phyloP scores from a whole-genome alignment of 2,113 vertebrate genomes.

The Peromyscus maniculatus region DNA sequence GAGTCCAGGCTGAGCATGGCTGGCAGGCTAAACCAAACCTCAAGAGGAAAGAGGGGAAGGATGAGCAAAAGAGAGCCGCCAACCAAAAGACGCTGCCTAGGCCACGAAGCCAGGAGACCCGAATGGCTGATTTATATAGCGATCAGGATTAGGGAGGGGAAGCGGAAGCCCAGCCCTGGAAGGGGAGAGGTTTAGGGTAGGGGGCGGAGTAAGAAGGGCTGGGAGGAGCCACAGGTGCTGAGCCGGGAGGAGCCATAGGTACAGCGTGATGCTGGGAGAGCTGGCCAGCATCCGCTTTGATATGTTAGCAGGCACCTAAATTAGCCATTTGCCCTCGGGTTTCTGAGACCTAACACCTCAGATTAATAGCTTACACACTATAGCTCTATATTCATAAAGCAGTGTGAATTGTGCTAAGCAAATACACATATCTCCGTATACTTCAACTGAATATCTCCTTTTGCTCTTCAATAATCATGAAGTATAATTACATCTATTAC shows the following conservation, averaged over 20 bases:
- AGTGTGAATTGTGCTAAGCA: background rate
- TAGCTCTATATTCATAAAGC: slow-evolving; percentile 2
- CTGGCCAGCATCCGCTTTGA: background rate
- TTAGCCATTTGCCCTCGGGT: background rate
- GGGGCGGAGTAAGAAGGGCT: background rate
- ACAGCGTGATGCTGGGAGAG: background rate
- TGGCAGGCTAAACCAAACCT: background rate
- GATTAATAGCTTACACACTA: slow-evolving; percentile 27
- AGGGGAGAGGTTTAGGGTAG: background rate
- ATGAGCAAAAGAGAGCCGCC: background rate
- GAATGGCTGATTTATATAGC: background rate
- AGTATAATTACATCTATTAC: background rate
- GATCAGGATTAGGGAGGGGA: background rate
- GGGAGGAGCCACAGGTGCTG: background rate
- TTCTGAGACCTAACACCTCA: background rate
- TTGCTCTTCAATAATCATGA: slow-evolving; percentile 8
- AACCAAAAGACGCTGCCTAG: background rate
- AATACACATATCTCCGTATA: background rate
- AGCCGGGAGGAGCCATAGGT: background rate
- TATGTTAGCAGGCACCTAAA: background rate
- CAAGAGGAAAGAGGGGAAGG: background rate
- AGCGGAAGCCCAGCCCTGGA: background rate
- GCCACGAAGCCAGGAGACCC: background rate
- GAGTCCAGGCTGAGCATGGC: background rate
- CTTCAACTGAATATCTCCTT: slow-evolving; percentile 19